Conservation (phyloP, 2,888 invertebrate genomes). For the Meandrusa payeni region DNA sequence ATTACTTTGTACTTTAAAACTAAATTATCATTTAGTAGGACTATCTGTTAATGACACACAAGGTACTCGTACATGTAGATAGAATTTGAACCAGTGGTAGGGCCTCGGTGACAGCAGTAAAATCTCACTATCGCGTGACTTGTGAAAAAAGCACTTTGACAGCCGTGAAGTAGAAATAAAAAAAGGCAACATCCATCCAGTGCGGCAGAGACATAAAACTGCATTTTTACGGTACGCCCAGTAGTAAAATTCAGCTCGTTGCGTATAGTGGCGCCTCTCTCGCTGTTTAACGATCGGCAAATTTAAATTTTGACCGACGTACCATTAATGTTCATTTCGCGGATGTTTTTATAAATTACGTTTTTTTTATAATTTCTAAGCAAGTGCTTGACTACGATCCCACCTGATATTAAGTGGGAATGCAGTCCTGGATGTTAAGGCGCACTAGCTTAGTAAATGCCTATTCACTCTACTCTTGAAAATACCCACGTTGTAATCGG, state of each 20-base stretch:
- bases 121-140: slow-evolving; percentile 48
- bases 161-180: slow-evolving; percentile 55
- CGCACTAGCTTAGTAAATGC: no score
- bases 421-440: no score
- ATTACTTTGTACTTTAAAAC: no score
- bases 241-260: slow-evolving; percentile 45
- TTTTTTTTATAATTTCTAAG: no score
- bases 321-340: slow-evolving; percentile 1
- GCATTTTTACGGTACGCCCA: slow-evolving; percentile 50
- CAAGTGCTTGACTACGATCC: no score
- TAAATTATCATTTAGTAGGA: no score
- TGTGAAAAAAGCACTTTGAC: slow-evolving; percentile 48
- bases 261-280: slow-evolving; percentile 37
- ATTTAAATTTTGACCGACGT: slow-evolving; percentile 14
- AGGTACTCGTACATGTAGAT: no score
- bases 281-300: slow-evolving; percentile 30
- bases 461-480: no score
- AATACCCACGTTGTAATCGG: no score
- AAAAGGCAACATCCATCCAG: slow-evolving; percentile 43
- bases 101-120: slow-evolving; percentile 35
- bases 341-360: no score
- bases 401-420: no score
- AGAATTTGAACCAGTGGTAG: slow-evolving; percentile 7
- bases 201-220: slow-evolving; percentile 51
- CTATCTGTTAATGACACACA: no score